phyloP scores from a whole-genome alignment of 2,113 vertebrate genomes.

The Martes martes region DNA sequence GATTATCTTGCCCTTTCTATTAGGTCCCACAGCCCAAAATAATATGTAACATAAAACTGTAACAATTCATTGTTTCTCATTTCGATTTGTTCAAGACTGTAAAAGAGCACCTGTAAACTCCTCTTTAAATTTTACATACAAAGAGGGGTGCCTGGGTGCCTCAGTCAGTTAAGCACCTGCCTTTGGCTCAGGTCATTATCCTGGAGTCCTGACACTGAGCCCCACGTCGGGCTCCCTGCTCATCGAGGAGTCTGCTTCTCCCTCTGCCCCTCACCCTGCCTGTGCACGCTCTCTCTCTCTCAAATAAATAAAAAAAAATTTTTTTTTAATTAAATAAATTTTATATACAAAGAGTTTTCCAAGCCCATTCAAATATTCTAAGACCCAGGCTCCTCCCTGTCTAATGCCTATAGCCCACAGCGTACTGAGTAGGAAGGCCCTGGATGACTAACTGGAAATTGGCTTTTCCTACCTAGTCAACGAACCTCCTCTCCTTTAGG shows the following conservation, averaged over 20 bases:
- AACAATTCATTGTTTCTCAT: neutral
- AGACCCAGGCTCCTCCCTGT: neutral
- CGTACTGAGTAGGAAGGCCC: neutral
- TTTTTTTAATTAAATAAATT: neutral
- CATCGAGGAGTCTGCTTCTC: too few species aligned
- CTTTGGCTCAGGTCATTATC: too few species aligned
- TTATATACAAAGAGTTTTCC: neutral
- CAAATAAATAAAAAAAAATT: too few species aligned
- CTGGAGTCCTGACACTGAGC: too few species aligned
- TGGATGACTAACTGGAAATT: neutral
- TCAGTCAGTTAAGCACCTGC: too few species aligned
- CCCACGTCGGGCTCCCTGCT: too few species aligned
- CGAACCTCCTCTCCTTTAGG: neutral
- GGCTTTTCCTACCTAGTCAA: neutral
- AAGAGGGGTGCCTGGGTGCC: too few species aligned
- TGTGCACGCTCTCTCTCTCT: too few species aligned
- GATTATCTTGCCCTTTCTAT: neutral
- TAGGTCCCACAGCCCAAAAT: neutral
- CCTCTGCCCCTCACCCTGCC: too few species aligned
- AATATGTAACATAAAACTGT: neutral
- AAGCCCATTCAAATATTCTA: neutral
- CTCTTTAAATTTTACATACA: too few species aligned
- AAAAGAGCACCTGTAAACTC: too few species aligned
- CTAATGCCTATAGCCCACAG: neutral
- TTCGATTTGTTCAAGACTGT: neutral